phyloP scores from a whole-genome alignment of 2,888 invertebrate genomes.

The Mylabris sibirica region DNA sequence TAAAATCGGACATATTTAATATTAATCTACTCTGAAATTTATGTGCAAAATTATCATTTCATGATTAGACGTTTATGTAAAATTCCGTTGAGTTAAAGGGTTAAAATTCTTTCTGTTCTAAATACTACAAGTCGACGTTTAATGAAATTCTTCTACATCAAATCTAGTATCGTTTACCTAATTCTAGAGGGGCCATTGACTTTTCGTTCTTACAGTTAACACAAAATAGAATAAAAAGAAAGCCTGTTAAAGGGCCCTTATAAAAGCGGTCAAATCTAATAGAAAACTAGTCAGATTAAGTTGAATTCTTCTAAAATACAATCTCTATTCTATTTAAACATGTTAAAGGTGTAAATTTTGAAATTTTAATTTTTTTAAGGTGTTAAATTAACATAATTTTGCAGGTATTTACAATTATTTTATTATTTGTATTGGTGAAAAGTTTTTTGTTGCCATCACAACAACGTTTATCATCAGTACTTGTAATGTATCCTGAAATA shows the following conservation, averaged over 20 bases:
- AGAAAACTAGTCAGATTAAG: background rate
- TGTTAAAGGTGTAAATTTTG: background rate
- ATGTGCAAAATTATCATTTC: no score
- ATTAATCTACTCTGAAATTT: no score
- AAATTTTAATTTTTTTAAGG: background rate
- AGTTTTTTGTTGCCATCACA: background rate
- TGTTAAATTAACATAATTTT: background rate
- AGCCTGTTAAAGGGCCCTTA: background rate
- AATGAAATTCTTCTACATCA: background rate
- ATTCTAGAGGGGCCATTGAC: constrained; percentile 1
- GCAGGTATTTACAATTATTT: background rate
- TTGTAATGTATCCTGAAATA: background rate
- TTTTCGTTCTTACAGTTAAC: background rate
- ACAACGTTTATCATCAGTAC: background rate
- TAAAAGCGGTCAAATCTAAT: background rate
- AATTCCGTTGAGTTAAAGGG: no score
- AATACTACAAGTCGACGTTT: background rate
- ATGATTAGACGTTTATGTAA: no score
- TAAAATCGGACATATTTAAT: no score
- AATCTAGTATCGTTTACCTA: background rate
- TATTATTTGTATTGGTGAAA: background rate
- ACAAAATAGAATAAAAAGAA: background rate
- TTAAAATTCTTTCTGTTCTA: no score
- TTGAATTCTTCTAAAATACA: background rate
- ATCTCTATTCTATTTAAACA: background rate